Conservation (phyloP, 2,888 invertebrate genomes). For the Lysandra bellargus region DNA sequence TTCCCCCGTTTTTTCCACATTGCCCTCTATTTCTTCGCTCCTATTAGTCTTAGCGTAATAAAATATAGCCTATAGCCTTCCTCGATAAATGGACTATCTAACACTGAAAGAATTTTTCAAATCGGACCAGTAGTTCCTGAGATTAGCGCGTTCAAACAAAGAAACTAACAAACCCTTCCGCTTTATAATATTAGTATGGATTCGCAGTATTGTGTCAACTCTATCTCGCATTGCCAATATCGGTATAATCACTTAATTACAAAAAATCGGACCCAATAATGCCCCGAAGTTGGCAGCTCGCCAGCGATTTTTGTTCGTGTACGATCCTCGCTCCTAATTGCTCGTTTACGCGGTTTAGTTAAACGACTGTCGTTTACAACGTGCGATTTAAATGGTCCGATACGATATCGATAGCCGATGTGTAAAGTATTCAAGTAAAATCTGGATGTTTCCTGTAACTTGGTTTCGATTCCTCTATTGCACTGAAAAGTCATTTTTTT, state of each 20-base stretch:
- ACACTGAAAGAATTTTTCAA: no score
- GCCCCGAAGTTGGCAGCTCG: neutral
- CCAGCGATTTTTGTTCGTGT: slow-evolving; percentile 10
- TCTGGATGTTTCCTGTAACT: neutral
- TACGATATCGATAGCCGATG: neutral
- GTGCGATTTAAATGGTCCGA: neutral
- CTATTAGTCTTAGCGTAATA: no score
- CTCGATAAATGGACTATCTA: no score
- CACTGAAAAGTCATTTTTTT: no score
- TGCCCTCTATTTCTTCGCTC: no score
- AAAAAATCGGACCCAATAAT: neutral
- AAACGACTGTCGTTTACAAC: neutral
- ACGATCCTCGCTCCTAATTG: neutral
- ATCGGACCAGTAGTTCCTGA: no score
- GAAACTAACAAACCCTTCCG: no score
- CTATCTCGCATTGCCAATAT: neutral
- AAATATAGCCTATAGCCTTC: no score
- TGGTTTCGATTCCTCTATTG: no score
- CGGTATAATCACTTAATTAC: neutral
- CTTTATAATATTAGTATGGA: no score
- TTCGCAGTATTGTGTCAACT: neutral
- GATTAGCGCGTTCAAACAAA: no score
- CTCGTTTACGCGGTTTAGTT: slow-evolving; percentile 5
- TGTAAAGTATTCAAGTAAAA: neutral
- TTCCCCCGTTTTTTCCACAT: no score